Evolutionary conservation across 2,888 invertebrate species (phyloP).

Genomic region (Tetrapedia diversipes): DNA sequence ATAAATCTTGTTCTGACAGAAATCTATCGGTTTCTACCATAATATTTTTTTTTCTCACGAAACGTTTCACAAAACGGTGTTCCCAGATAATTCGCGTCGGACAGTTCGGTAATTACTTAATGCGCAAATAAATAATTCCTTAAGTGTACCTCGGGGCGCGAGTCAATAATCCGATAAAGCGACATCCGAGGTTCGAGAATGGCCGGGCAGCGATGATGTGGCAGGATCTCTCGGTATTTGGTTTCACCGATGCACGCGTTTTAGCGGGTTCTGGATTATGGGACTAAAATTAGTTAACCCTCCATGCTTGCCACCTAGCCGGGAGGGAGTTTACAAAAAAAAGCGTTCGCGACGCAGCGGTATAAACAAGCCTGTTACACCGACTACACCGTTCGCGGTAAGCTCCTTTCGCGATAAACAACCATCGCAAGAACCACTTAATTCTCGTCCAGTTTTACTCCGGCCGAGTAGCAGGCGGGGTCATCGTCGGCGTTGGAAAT

Average conservation of each 20-base stretch:
- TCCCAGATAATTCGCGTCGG: too few relatives aligned
- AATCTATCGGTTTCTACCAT: too few relatives aligned
- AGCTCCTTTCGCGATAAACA: conserved; percentile 63
- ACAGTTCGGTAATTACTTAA: too few relatives aligned
- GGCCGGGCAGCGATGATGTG: conserved; percentile 5
- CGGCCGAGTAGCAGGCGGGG: conserved; percentile 15
- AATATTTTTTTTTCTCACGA: too few relatives aligned
- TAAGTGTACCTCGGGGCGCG: neutral
- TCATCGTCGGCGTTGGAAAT: conserved; percentile 29
- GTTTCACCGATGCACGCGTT: conserved; percentile 52
- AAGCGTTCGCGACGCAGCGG: conserved; percentile 39
- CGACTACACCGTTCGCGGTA: conserved; percentile 41
- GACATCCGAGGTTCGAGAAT: conserved; percentile 17
- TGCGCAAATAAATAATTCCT: neutral
- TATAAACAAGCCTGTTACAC: conserved; percentile 52
- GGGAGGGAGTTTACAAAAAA: conserved; percentile 55
- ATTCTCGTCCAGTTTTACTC: conserved; percentile 50
- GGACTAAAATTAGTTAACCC: conserved; percentile 62
- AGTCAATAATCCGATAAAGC: conserved; percentile 27
- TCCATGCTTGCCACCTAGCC: conserved; percentile 35
- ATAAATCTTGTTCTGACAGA: too few relatives aligned
- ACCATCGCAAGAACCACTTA: conserved; percentile 52
- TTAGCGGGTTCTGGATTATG: conserved; percentile 54
- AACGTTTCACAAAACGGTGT: too few relatives aligned
- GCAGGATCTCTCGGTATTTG: conserved; percentile 44